These are phyloP conservation scores for Tiaroga cobitis DNA, from an alignment of 2,797 vertebrate species.

Conservation along the genomic window DNA sequence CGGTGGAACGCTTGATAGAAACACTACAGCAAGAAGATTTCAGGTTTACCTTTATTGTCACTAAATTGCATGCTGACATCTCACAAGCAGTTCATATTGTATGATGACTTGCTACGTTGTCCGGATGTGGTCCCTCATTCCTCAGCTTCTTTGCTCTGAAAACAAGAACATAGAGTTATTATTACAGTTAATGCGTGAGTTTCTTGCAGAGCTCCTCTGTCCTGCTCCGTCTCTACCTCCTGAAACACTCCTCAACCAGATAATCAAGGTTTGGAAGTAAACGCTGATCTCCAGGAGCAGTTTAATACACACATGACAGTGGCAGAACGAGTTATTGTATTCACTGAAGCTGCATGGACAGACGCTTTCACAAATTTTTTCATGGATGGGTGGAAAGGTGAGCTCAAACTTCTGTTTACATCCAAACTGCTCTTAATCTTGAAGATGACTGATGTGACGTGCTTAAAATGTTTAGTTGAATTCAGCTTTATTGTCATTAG, in stretches of 20 bases:
- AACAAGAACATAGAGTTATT: neutral
- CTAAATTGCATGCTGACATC: neutral
- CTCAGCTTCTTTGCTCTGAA: constrained; percentile 17
- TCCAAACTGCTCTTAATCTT: neutral
- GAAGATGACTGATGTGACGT: neutral
- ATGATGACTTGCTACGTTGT: neutral
- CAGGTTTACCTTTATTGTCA: constrained; percentile 5
- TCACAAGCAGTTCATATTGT: constrained; percentile 12
- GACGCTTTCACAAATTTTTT: neutral
- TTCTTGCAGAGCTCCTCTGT: neutral
- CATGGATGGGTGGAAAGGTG: neutral
- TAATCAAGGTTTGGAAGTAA: neutral
- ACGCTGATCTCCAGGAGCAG: neutral
- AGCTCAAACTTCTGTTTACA: neutral
- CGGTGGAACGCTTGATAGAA: neutral
- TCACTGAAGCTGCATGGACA: neutral
- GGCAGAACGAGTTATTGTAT: neutral
- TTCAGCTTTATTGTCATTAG: neutral
- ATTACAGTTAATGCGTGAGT: no score
- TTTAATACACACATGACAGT: neutral
- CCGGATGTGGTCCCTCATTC: neutral
- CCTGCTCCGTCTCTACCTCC: neutral
- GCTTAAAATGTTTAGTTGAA: neutral
- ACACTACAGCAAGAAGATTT: neutral
- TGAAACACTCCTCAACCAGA: neutral